A percentile compares a stretch with the other conserved stretches of the same genome.
Evolutionary conservation across 2,888 invertebrate species (phyloP).

Genomic region (Eueremaeus valkanovi): DNA sequence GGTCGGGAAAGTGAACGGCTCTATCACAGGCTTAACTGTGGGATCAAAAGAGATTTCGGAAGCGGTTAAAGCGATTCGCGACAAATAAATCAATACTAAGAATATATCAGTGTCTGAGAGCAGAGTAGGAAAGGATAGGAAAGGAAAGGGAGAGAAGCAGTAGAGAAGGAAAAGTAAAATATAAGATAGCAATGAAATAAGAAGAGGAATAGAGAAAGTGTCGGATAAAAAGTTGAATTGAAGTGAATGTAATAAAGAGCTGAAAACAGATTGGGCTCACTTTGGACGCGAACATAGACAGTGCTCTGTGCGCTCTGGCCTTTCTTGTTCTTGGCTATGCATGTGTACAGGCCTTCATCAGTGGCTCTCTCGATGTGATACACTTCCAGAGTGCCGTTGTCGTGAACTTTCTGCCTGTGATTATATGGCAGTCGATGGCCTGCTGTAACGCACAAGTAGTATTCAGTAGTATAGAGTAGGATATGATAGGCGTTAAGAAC

Average conservation of each 20-base stretch:
- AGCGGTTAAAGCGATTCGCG: conserved; percentile 1
- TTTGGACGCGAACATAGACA: conserved; percentile 35
- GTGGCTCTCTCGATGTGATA: conserved; percentile 50
- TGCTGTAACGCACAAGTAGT: conserved; percentile 1
- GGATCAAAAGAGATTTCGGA: conserved; percentile 20
- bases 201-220: neutral
- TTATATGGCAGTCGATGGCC: conserved; percentile 39
- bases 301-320: conserved; percentile 47
- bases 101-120: neutral
- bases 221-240: neutral
- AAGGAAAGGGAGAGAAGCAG: neutral
- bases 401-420: conserved; percentile 50
- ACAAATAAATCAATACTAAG: conserved; percentile 31
- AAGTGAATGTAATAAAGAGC: neutral
- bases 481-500: neutral
- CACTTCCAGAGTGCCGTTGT: conserved; percentile 52
- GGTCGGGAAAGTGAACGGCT: conserved; percentile 46
- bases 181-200: neutral
- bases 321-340: conserved; percentile 51
- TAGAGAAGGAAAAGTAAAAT: neutral
- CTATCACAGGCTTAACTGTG: conserved; percentile 63
- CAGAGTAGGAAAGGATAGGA: neutral
- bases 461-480: neutral
- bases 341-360: conserved; percentile 53
- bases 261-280: too few species aligned